A percentile compares a stretch with the other conserved stretches of the same genome.
Conservation (phyloP, 1,140 invertebrate genomes). For the Rhizoglyphus robini region DNA sequence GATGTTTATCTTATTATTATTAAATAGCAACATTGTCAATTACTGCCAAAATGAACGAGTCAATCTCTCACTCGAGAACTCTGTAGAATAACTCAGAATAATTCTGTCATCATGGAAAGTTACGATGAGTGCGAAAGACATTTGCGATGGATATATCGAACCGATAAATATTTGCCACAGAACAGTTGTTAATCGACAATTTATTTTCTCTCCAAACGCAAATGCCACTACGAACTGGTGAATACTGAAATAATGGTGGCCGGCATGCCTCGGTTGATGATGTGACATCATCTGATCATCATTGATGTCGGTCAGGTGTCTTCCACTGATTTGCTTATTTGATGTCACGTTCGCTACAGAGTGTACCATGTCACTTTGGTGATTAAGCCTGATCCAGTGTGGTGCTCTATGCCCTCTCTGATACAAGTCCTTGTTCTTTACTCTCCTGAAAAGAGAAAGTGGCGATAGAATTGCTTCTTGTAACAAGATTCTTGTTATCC, state of each 20-base stretch:
- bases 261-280: too few species aligned
- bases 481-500: too few species aligned
- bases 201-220: background rate
- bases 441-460: background rate
- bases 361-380: too few species aligned
- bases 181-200: background rate
- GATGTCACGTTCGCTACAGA: background rate
- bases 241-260: background rate
- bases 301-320: background rate
- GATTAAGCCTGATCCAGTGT: background rate
- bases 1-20: too few species aligned
- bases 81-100: background rate
- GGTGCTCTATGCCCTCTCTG: background rate
- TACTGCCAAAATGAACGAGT: too few species aligned
- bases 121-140: conserved; percentile 1
- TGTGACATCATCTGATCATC: too few species aligned
- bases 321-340: background rate
- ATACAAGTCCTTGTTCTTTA: background rate
- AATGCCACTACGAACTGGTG: background rate
- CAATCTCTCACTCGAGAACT: too few species aligned
- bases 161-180: background rate
- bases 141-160: too few species aligned
- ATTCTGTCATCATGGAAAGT: background rate
- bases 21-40: too few species aligned
- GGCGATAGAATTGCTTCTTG: background rate